Conservation (phyloP, 2,113 vertebrate species). For the Microcebus tavaratra region DNA sequence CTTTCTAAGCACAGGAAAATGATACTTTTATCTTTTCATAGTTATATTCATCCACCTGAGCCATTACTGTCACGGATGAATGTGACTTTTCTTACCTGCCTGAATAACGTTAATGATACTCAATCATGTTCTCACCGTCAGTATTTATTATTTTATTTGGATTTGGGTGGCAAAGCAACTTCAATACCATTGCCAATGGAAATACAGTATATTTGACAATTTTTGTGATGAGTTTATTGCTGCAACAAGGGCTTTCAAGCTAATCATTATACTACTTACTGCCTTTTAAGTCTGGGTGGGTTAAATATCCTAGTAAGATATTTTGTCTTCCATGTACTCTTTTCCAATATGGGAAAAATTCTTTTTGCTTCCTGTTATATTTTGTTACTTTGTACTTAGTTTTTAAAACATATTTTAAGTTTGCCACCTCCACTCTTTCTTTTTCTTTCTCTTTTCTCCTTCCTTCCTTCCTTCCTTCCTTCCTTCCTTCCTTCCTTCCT, state of each 20-base stretch:
- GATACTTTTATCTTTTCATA: not conserved
- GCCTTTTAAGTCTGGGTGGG: constrained; percentile 19
- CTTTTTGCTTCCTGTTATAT: constrained; percentile 48
- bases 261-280: constrained; percentile 59
- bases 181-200: constrained; percentile 45
- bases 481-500: not conserved
- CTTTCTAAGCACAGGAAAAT: not conserved
- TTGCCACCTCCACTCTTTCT: not conserved
- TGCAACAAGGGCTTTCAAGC: constrained; percentile 68
- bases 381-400: not conserved
- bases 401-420: not conserved
- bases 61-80: not conserved
- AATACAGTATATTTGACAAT: constrained; percentile 39
- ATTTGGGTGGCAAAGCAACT: constrained; percentile 68
- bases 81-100: not conserved
- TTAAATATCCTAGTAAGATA: not conserved
- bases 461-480: too few species aligned
- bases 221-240: constrained; percentile 62
- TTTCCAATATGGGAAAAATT: constrained; percentile 57
- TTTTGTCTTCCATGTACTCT: not conserved
- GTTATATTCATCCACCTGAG: not conserved
- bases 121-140: constrained; percentile 38
- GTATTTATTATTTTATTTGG: constrained; percentile 27
- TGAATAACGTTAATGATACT: constrained; percentile 41
- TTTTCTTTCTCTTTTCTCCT: too few species aligned